Conservation (phyloP, 2,888 invertebrate genomes). For the Halictus ligatus region DNA sequence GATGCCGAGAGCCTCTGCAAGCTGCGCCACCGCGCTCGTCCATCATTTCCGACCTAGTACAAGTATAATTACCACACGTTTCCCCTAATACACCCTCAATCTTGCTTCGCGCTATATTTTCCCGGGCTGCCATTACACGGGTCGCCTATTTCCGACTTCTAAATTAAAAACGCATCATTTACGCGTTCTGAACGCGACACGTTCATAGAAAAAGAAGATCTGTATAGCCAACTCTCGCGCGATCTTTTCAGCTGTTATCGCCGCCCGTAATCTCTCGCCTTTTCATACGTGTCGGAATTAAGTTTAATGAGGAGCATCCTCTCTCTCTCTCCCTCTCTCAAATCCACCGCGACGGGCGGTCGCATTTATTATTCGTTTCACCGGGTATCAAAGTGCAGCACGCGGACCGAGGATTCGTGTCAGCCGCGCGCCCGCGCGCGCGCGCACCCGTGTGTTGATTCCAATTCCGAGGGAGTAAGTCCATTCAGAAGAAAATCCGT, state of each 20-base stretch:
- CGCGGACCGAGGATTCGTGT: not conserved
- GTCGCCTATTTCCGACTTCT: not conserved
- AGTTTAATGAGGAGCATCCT: not conserved
- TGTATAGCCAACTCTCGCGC: not conserved
- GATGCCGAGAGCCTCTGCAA: not conserved
- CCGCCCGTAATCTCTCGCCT: conserved; percentile 5
- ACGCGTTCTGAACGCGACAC: not conserved
- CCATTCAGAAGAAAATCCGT: not conserved
- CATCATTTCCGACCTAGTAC: not conserved
- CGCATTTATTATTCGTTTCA: conserved; percentile 8
- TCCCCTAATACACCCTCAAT: not conserved
- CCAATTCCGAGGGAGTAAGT: not conserved
- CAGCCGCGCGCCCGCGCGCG: not conserved
- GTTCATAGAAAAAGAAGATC: not conserved
- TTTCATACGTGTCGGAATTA: not conserved
- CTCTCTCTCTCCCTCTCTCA: not conserved
- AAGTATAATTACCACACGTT: not conserved
- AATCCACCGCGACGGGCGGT: not conserved
- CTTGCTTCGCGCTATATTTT: not conserved
- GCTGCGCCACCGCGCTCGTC: not conserved
- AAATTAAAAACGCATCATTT: not conserved
- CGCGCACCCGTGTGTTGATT: not conserved
- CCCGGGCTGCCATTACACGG: not conserved
- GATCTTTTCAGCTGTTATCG: conserved; percentile 2
- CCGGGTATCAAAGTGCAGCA: conserved; percentile 1